A percentile compares a stretch with the other conserved stretches of the same genome.
phyloP scores from a whole-genome alignment of 1,140 invertebrate genomes.

The Papilio polyxenes region DNA sequence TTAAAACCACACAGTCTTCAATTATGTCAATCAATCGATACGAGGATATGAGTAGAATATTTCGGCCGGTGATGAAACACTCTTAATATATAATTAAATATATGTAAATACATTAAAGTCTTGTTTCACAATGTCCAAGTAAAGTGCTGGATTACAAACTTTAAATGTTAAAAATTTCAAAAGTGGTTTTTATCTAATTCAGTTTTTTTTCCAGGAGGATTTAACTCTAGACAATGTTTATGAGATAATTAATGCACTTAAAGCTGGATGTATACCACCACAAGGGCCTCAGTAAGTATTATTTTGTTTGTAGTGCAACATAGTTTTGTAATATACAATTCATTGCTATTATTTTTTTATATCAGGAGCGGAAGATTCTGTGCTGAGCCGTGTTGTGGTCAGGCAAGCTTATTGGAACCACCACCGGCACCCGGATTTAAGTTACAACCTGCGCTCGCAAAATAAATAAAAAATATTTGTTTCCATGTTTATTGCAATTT shows the following conservation, averaged over 20 bases:
- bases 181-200: too few species aligned
- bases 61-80: too few species aligned
- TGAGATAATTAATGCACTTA: slow-evolving; percentile 62
- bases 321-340: background rate
- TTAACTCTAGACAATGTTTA: slow-evolving; percentile 59
- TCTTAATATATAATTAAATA: too few species aligned
- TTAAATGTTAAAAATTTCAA: too few species aligned
- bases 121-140: too few species aligned
- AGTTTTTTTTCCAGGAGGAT: slow-evolving; percentile 61
- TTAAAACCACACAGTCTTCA: too few species aligned
- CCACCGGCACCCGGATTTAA: slow-evolving; percentile 14
- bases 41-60: too few species aligned
- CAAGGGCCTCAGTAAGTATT: slow-evolving; percentile 68
- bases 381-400: slow-evolving; percentile 26
- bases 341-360: background rate
- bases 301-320: background rate
- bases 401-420: background rate
- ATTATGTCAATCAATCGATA: too few species aligned
- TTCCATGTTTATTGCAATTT: background rate
- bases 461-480: background rate
- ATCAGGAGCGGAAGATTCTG: slow-evolving; percentile 32
- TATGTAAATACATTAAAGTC: too few species aligned
- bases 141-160: too few species aligned
- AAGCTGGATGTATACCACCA: slow-evolving; percentile 62
- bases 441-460: background rate